Conservation (phyloP, 2,113 vertebrate species). For the Tor tambroides region DNA sequence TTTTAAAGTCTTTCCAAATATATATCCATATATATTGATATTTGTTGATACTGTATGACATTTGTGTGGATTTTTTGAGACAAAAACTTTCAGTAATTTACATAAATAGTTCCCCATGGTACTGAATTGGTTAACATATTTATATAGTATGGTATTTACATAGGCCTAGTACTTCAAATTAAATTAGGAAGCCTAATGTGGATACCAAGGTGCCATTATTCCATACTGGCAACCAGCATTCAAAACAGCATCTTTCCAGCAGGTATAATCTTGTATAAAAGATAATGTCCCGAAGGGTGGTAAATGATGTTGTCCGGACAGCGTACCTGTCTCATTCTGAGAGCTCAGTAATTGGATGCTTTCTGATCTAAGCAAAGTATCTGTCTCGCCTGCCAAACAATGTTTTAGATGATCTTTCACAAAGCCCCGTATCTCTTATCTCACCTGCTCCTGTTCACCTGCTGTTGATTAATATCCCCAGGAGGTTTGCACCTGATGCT, state of each 20-base stretch:
- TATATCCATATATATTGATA: too few relatives aligned
- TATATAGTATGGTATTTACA: not conserved
- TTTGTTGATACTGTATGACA: too few relatives aligned
- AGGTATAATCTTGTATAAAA: not conserved
- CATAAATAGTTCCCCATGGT: not conserved
- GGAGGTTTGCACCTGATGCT: constrained; percentile 35
- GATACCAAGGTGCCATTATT: not conserved
- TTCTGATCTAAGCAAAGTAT: constrained; percentile 21
- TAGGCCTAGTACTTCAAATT: not conserved
- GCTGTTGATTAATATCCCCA: constrained; percentile 24
- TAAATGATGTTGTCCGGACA: not conserved
- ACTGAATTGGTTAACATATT: not conserved
- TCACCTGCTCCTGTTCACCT: constrained; percentile 36
- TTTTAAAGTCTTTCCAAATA: too few relatives aligned
- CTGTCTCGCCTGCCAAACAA: not conserved
- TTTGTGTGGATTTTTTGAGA: too few relatives aligned
- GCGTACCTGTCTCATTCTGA: not conserved
- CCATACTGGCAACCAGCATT: not conserved
- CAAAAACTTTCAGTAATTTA: too few relatives aligned
- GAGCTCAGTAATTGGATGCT: not conserved
- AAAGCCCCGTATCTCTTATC: constrained; percentile 3
- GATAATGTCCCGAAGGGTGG: not conserved
- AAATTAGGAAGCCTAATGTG: not conserved
- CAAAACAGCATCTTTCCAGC: not conserved
- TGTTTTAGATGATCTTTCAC: constrained; percentile 2